Conservation (phyloP, 2,113 vertebrate genomes). For the Labeo catla region DNA sequence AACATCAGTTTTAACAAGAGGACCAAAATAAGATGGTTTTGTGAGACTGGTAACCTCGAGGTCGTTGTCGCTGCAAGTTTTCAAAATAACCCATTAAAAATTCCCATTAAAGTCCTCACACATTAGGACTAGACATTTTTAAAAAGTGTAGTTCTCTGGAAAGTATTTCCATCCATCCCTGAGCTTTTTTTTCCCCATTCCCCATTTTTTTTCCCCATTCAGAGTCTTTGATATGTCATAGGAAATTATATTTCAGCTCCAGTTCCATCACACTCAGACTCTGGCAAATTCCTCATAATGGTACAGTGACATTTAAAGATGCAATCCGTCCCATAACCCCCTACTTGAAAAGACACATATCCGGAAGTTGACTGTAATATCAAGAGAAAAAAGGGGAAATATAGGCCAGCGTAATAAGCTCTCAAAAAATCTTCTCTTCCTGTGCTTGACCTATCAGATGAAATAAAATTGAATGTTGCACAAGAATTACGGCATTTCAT, state of each 20-base stretch:
- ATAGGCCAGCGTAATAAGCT: conserved; percentile 30
- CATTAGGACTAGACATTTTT: neutral
- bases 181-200: neutral
- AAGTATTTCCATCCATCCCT: conserved; percentile 14
- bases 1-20: neutral
- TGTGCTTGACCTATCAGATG: conserved; percentile 28
- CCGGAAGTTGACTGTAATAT: conserved; percentile 22
- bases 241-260: neutral
- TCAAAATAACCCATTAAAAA: neutral
- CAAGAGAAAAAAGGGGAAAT: conserved; percentile 21
- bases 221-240: neutral
- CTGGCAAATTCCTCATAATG: conserved; percentile 24
- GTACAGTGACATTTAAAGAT: conserved; percentile 40
- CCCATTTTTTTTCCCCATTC: neutral
- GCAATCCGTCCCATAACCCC: conserved; percentile 6
- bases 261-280: neutral
- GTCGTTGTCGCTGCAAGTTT: neutral
- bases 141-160: neutral
- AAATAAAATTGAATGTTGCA: conserved; percentile 28
- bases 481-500: conserved; percentile 23
- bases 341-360: neutral
- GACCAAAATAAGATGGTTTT: neutral
- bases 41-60: neutral
- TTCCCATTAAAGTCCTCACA: neutral
- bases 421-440: conserved; percentile 7